Evolutionary conservation across 1,140 invertebrate species (phyloP), one percentile per base, ranked within the genome.

Genomic region (Trigoniulus corallinus): DNA sequence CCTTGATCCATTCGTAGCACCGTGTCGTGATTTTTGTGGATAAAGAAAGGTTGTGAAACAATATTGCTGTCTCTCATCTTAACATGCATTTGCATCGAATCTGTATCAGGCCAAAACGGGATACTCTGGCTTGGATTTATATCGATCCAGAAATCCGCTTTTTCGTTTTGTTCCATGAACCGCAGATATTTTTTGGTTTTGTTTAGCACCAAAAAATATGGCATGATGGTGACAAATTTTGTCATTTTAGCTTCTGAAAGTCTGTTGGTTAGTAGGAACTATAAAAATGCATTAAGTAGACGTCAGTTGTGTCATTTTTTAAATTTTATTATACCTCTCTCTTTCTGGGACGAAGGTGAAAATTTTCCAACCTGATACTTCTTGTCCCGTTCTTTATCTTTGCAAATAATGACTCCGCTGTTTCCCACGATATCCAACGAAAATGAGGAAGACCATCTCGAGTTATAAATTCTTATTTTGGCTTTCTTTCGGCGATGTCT

Each of bases 101-200:
- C 76, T 0, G 83, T 86, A 53, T 80, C 78, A 0, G 84, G 84
- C 82, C 82, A 87, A 62, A 84, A 86, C 13, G 82, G 72, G 3
- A 76, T 67, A 54, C 74, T 80, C 72, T 84, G 79, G 46, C 73
- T 69, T 1, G 80, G 76, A 2, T 71, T 64, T 24, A 87, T 67
- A 66, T 88, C 83, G 40, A 81, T 76, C 84, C 84, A 88, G 0
- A 87, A 66, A 66, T 88, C 84, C 0, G 82, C 81, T 39, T 79
- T 73, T 59, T 85, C 82, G 59, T 87, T 86, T 58, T 85, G 78
- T 60, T 88, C 83, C 84, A 87, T 87, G 64, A 81, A 87, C 23
- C 82, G 67, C 20, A 88, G 63, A 40, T 75, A 72, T 53, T 74
- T 72, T 52, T 73, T 74, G 0, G 79, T 81, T 54, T 79, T 77